phyloP scores from a whole-genome alignment of 1,140 invertebrate species.

The Saccostrea echinata region DNA sequence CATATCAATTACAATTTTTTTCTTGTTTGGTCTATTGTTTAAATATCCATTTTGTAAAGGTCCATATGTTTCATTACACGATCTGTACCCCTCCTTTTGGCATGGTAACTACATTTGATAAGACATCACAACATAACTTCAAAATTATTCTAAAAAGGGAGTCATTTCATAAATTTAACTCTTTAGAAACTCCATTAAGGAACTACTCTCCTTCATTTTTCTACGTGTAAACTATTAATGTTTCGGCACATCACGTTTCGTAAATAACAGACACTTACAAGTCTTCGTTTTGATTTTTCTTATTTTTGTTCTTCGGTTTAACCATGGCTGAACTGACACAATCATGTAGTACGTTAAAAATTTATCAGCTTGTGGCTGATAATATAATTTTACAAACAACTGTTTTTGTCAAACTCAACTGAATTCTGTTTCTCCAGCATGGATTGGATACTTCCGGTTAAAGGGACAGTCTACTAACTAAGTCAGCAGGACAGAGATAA shows the following conservation, averaged over 20 bases:
- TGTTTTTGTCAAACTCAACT: neutral
- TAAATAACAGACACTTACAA: conserved; percentile 55
- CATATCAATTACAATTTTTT: no score
- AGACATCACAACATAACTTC: no score
- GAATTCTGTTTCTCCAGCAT: conserved; percentile 14
- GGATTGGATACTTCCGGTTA: conserved; percentile 5
- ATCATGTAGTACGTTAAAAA: conserved; percentile 33
- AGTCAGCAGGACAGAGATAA: neutral
- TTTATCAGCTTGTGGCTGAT: conserved; percentile 2
- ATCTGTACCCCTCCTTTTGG: no score
- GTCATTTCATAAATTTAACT: no score
- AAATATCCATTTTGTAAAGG: no score
- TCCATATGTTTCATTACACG: no score
- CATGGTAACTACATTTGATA: no score
- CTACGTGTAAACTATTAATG: neutral
- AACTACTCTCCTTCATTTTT: no score
- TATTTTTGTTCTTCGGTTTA: conserved; percentile 66
- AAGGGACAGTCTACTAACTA: neutral
- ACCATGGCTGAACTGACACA: conserved; percentile 46
- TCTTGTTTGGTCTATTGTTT: no score
- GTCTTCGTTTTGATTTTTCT: conserved; percentile 61
- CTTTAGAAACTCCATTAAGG: no score
- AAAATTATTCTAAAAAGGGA: no score
- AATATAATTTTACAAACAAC: neutral
- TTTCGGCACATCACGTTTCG: neutral